Base-by-base conservation (phyloP, 2,113 vertebrate species). In the Trematocara variabile region DNA sequence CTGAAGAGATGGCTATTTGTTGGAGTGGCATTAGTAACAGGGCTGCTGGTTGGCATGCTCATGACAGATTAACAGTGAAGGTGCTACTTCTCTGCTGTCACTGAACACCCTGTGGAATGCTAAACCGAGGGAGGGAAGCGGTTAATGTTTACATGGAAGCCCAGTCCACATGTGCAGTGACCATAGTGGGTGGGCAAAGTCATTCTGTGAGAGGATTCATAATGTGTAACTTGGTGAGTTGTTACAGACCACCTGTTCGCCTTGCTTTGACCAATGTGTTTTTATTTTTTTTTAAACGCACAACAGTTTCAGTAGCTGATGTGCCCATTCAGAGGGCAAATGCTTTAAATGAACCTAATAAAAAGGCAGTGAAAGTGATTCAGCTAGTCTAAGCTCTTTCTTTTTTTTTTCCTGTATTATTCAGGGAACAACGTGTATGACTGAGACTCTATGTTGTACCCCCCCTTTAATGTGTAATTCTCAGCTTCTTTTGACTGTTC, bases 111-210 rank as follows among this genome's bases (percentile, higher is more conserved):
- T 12, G 41, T 85, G 84, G 86, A 60, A 86, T 77, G 87, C 84
- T 83, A 81, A 39, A 75, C 81, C 86, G 50, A 87, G 44, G 58
- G 84, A 53, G 18, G 44, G 50, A 88, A 86, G 77, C 58, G 53
- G 83, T 90, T 87, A 28, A 92, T 94, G 93, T 95, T 95, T 95
- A 95, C 95, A 93, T 87, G 85, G 89, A 87, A 86, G 85, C 87
- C 87, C 80, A 75, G 87, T 89, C 89, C 88, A 87, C 87, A 85
- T 88, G 85, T 94, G 92, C 92, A 92, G 91, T 90, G 92, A 93
- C 79, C 81, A 10, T 60, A 41, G 41, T 82, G 68, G 86, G 33
- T 60, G 16, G 87, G 84, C 84, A 85, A 16, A 79, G 77, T 77
- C 85, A 83, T 78, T 77, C 46, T 79, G 82, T 88, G 56, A 52